Evolutionary conservation across 1,140 invertebrate genomes (phyloP), one percentile per base, ranked within the genome.

Genomic region (Globodera rostochiensis): DNA sequence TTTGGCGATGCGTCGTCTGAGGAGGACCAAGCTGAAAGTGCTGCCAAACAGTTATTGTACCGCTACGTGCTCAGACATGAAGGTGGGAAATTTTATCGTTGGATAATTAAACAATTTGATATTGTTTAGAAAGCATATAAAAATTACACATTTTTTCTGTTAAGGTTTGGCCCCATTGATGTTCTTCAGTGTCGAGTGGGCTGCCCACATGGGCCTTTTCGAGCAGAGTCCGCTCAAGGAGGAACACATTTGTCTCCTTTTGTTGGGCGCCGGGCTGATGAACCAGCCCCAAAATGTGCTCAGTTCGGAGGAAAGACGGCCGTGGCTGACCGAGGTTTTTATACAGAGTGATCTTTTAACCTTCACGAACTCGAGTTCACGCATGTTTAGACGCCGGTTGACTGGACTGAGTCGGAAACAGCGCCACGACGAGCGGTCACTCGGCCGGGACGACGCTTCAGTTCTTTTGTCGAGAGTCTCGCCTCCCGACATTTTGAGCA

Each of bases 181-280:
- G 64, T 83, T 83, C 66, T 80, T 83, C 46, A 84, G 67, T 36
- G 47, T 46, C 15, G 11, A 70, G 45, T 83, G 82, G 82, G 75
- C 73, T 36, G 7, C 70, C 13, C 64, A 80, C 36, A 60, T 66
- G 45, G n/a, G 53, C 25, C 49, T 74, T 46, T 83, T 74, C 71
- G 80, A 73, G 74, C 50, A 25, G 4, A 71, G 71, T 75, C 69
- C 66, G 66, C 47, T 83, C n/a, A 60, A 21, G 49, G 70, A 83
- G 64, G 60, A 77, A 45, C 73, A 84, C 64, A 67, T 79, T 25
- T 83, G 73, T 70, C 67, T 83, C n/a, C 57, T 74, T 21, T 5
- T 83, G 2, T 25, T 79, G 46, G 9, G 50, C 25, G 53, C 45
- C 60, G 82, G 67, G 46, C 46, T 83, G 19, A 53, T 49, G 64